Percentiles rank a stretch among this genome's conserved stretches.
phyloP scores from a whole-genome alignment of 2,113 vertebrate species.

The Dasyprocta punctata region DNA sequence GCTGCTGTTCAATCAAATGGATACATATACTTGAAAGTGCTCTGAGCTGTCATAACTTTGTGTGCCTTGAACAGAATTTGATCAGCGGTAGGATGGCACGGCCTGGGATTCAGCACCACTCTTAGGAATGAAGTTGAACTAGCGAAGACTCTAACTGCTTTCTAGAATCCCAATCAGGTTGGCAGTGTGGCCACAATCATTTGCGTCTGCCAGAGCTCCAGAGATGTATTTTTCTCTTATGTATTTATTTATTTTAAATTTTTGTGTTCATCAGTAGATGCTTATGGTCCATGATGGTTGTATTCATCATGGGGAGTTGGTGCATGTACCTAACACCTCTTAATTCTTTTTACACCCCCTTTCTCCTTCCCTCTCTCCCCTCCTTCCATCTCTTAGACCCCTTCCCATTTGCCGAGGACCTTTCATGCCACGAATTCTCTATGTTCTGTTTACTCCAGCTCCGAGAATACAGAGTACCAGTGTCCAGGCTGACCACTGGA shows the following conservation, averaged over 20 bases:
- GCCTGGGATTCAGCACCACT: background rate
- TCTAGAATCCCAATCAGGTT: background rate
- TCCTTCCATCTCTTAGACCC: background rate
- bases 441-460: background rate
- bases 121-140: background rate
- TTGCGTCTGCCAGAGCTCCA: background rate
- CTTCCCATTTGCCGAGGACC: background rate
- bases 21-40: background rate
- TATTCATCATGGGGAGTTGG: background rate
- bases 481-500: background rate
- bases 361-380: background rate
- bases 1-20: background rate
- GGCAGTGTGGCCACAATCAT: background rate
- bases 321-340: background rate
- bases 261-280: background rate
- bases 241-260: background rate
- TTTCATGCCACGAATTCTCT: background rate
- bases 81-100: background rate
- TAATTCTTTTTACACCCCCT: background rate
- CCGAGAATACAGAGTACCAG: background rate
- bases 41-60: background rate
- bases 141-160: background rate
- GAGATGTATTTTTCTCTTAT: background rate
- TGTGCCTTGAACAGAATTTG: constrained; percentile 8
- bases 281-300: background rate